Conservation (phyloP, 2,113 vertebrate species). For the Cygnus atratus region DNA sequence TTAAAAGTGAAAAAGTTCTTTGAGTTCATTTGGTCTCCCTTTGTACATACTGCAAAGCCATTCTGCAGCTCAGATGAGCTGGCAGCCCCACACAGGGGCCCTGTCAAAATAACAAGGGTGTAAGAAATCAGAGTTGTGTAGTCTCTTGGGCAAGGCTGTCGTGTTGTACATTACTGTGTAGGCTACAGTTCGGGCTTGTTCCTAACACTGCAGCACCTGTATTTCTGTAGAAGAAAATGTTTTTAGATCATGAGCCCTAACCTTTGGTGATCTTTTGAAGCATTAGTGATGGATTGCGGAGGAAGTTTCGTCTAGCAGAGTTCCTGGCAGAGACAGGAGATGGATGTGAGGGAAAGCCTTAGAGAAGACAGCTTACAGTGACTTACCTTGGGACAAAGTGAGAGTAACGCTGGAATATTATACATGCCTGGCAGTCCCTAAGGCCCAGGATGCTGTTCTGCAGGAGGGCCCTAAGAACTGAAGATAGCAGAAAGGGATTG, state of each 20-base stretch:
- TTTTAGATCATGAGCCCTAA: background rate
- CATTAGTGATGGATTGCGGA: no score
- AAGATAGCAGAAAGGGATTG: background rate
- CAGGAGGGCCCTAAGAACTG: background rate
- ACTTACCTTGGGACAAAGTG: background rate
- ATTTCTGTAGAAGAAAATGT: background rate
- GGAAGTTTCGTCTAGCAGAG: background rate
- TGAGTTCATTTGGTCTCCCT: background rate
- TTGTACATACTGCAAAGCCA: background rate
- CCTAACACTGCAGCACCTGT: background rate
- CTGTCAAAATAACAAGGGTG: background rate
- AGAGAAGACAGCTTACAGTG: background rate
- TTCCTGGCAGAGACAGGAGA: background rate
- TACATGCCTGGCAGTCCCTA: background rate
- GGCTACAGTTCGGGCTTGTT: background rate
- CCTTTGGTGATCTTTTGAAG: background rate
- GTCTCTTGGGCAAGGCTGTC: background rate
- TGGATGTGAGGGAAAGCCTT: background rate
- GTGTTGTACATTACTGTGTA: background rate
- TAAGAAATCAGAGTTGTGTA: background rate
- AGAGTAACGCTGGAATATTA: background rate
- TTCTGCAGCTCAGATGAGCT: background rate
- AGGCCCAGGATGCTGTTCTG: background rate
- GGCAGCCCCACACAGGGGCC: no score
- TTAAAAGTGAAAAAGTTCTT: background rate